Percentiles rank a stretch among this genome's conserved stretches.
phyloP scores from a whole-genome alignment of 2,888 invertebrate genomes.

The Diloba caeruleocephala region DNA sequence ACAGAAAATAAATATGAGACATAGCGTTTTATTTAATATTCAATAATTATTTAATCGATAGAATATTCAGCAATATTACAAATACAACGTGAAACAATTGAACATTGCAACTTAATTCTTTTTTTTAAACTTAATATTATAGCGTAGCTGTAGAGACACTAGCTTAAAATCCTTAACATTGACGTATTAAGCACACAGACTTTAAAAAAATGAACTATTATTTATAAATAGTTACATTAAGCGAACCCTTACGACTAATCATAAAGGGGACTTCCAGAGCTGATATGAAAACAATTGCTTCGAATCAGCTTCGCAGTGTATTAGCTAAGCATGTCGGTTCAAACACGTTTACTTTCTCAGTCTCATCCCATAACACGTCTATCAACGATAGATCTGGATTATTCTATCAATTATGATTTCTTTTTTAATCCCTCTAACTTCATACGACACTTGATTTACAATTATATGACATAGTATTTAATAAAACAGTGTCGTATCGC shows the following conservation, averaged over 20 bases:
- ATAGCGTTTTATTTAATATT: slow-evolving; percentile 88
- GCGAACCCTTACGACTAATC: slow-evolving; percentile 52
- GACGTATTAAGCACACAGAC: slow-evolving; percentile 82
- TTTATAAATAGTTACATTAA: slow-evolving; percentile 65
- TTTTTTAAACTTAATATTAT: slow-evolving; percentile 82
- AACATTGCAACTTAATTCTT: slow-evolving; percentile 82
- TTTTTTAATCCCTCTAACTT: slow-evolving; percentile 21
- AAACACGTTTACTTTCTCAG: slow-evolving; percentile 60
- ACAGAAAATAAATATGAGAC: slow-evolving; percentile 80
- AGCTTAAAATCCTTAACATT: slow-evolving; percentile 73
- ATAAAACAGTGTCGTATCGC: slow-evolving; percentile 15
- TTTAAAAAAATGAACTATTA: slow-evolving; percentile 71
- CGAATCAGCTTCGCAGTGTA: slow-evolving; percentile 60
- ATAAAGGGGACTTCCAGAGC: slow-evolving; percentile 57
- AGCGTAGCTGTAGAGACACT: slow-evolving; percentile 72
- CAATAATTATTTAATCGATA: slow-evolving; percentile 86
- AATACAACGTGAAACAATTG: slow-evolving; percentile 88
- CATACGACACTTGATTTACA: slow-evolving; percentile 28
- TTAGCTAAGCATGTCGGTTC: slow-evolving; percentile 63
- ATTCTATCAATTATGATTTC: slow-evolving; percentile 44
- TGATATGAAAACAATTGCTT: slow-evolving; percentile 67
- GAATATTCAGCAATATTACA: slow-evolving; percentile 88
- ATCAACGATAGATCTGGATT: slow-evolving; percentile 44
- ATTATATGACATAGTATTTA: slow-evolving; percentile 30
- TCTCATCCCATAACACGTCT: slow-evolving; percentile 64